phyloP scores from a whole-genome alignment of 2,113 vertebrate genomes.

The Paralichthys olivaceus region DNA sequence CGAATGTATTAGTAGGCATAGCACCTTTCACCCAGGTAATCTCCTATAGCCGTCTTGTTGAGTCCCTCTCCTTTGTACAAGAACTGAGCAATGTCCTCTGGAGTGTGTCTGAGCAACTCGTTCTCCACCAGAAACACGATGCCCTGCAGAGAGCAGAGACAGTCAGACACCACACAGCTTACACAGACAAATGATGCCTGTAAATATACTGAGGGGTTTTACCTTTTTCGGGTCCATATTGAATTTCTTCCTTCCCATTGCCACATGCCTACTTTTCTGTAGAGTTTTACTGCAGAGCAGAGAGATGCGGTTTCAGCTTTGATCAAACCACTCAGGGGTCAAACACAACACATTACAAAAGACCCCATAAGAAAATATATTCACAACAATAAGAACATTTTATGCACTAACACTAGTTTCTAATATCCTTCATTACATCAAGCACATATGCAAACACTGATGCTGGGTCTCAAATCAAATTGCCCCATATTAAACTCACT shows the following conservation, averaged over 20 bases:
- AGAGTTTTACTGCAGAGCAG: slow-evolving; percentile 87
- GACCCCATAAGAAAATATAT: background rate
- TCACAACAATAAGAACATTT: background rate
- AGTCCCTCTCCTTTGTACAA: slow-evolving; percentile 94
- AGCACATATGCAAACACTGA: background rate
- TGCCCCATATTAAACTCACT: no score
- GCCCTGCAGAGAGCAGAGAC: slow-evolving; percentile 76
- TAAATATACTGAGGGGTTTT: background rate
- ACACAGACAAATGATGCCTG: background rate
- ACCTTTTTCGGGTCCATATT: slow-evolving; percentile 95
- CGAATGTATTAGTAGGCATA: background rate
- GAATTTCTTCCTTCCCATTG: slow-evolving; percentile 91
- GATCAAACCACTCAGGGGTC: background rate
- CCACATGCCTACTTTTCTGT: slow-evolving; percentile 91
- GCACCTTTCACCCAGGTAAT: slow-evolving; percentile 92
- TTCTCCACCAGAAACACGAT: slow-evolving; percentile 92
- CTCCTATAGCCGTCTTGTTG: slow-evolving; percentile 94
- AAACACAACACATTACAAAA: background rate
- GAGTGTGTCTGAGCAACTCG: slow-evolving; percentile 88
- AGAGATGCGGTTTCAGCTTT: background rate
- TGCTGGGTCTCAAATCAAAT: background rate
- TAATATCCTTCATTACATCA: background rate
- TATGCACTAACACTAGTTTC: background rate
- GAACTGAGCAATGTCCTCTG: slow-evolving; percentile 91
- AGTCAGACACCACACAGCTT: background rate